phyloP scores from a whole-genome alignment of 2,113 vertebrate genomes.

The Pterocles burchelli region DNA sequence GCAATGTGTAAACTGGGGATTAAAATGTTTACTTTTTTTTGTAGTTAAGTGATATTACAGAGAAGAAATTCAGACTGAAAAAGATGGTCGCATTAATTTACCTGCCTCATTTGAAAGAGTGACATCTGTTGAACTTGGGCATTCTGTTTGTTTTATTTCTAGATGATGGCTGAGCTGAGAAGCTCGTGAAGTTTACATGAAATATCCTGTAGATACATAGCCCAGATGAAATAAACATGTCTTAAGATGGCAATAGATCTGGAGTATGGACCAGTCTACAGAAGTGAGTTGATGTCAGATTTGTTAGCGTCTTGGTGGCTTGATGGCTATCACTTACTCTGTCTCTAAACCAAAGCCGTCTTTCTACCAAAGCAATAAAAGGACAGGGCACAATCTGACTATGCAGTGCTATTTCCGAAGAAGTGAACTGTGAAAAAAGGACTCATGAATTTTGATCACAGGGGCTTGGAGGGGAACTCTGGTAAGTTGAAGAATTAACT shows the following conservation, averaged over 20 bases:
- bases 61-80: background rate
- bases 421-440: conserved; percentile 84
- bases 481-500: conserved; percentile 72
- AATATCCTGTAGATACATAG: background rate
- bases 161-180: conserved; percentile 11
- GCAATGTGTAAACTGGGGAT: background rate
- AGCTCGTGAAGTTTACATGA: background rate
- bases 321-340: conserved; percentile 58
- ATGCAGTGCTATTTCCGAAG: conserved; percentile 66
- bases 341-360: conserved; percentile 61
- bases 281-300: background rate
- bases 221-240: background rate
- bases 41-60: background rate
- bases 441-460: conserved; percentile 86
- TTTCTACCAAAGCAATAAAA: conserved; percentile 62
- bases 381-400: conserved; percentile 24
- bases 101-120: background rate
- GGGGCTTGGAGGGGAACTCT: conserved; percentile 83
- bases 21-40: background rate
- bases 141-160: conserved; percentile 6
- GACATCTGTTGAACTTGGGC: background rate
- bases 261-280: background rate
- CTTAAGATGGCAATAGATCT: background rate
- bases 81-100: background rate
- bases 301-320: background rate